Evolutionary conservation across 2,113 vertebrate species (phyloP).

Genomic region (Melanotaenia duboulayi): DNA sequence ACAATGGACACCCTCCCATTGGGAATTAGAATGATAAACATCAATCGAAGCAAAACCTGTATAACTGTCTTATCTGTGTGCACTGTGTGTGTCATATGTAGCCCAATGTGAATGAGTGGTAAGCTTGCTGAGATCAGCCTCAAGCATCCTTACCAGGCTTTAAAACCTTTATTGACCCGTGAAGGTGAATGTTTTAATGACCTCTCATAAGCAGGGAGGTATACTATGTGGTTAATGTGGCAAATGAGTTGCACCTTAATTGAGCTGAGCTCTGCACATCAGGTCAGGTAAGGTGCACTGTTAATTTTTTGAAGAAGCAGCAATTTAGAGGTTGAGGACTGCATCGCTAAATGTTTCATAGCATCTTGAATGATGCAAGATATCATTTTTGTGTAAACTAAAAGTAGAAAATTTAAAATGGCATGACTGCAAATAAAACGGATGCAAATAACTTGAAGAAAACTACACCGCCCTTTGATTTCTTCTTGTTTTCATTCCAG

Average conservation of each 20-base stretch:
- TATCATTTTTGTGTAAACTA: slow-evolving; percentile 2
- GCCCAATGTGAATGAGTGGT: slow-evolving; percentile 1
- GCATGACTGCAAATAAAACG: slow-evolving; percentile 30
- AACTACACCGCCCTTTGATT: slow-evolving; percentile 29
- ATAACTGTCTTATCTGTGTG: slow-evolving; percentile 23
- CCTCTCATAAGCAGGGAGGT: slow-evolving; percentile 63
- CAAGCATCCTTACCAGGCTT: slow-evolving; percentile 33
- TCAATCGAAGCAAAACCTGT: slow-evolving; percentile 42
- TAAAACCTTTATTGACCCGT: slow-evolving; percentile 74
- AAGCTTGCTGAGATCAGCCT: slow-evolving; percentile 31
- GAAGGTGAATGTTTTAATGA: slow-evolving; percentile 78
- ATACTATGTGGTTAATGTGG: slow-evolving; percentile 64
- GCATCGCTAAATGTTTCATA: slow-evolving; percentile 12
- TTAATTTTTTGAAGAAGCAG: slow-evolving; percentile 38
- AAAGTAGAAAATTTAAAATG: not conserved
- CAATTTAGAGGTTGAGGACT: slow-evolving; percentile 16
- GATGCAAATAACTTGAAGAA: slow-evolving; percentile 34
- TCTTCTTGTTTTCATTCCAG: slow-evolving; percentile 52
- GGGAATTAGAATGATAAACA: slow-evolving; percentile 22
- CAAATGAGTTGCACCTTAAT: slow-evolving; percentile 76
- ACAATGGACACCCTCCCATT: slow-evolving; percentile 48
- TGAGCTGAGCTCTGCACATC: slow-evolving; percentile 69
- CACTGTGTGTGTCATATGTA: slow-evolving; percentile 30
- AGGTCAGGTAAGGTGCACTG: slow-evolving; percentile 49
- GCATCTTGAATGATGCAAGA: not conserved